Evolutionary conservation across 2,113 vertebrate species (phyloP).

Genomic region (Saguinus imperator): DNA sequence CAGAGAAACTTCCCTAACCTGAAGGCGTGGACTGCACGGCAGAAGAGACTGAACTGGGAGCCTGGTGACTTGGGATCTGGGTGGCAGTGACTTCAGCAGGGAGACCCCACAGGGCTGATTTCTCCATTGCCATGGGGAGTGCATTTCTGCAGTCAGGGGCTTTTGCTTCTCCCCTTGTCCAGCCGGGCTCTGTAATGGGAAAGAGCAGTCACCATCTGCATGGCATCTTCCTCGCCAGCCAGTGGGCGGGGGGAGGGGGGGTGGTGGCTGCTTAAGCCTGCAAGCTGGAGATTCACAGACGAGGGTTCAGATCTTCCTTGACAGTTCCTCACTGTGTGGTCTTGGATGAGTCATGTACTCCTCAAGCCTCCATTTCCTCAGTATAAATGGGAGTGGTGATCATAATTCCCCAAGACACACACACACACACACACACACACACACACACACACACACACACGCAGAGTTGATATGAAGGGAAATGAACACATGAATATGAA

Average conservation of each 20-base stretch:
- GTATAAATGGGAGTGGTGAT: neutral
- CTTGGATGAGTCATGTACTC: fast-evolving
- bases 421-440: neutral
- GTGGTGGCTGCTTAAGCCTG: neutral
- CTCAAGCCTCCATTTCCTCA: neutral
- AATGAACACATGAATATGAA: neutral
- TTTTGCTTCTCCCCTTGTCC: neutral
- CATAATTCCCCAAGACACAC: fast-evolving
- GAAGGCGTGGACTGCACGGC: fast-evolving
- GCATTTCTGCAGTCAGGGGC: fast-evolving
- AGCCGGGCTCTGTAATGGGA: neutral
- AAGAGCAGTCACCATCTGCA: neutral
- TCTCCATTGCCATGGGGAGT: neutral
- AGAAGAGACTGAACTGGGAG: neutral
- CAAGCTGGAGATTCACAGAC: neutral
- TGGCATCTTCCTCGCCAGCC: neutral
- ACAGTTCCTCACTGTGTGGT: neutral
- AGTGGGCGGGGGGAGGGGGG: too few species aligned
- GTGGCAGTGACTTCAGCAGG: neutral
- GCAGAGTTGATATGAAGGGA: neutral
- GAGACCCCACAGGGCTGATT: too few species aligned
- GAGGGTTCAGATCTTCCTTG: neutral
- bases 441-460: neutral
- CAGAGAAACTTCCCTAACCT: neutral
- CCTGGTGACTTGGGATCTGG: neutral